Base-by-base conservation (phyloP, 2,888 invertebrate species). In the Blastobasis lacticolella region DNA sequence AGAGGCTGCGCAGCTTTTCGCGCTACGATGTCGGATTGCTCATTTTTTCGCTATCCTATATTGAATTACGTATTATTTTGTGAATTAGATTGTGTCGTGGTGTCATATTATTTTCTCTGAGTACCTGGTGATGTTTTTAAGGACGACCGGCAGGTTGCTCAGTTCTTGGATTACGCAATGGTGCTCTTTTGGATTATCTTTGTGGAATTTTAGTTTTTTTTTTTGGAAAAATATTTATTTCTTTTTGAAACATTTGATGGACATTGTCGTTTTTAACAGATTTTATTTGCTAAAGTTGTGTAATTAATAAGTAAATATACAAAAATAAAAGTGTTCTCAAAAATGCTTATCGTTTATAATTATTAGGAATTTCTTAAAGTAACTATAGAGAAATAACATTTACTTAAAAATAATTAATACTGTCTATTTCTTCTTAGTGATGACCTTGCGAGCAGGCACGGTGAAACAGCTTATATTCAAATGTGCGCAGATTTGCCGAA, bases 401-500 rank as follows among this genome's bases (percentile, higher is more conserved):
- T 23, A 23, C 23, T 23, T 23, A 1, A 23, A 23, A 23, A 23
- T 23, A 1, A 23, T 23, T 1, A 23, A 23, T 23, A 23, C 23
- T 23, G 23, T 23, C 23, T 23, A 23, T 23, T 23, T 23, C 23
- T 23, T 23, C 23, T 23, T 23, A 23, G 23, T 23, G 23, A 2
- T 23, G 23, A 23, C 23, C 23, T 23, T 23, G 23, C 23, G 23
- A 23, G 23, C 23, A 23, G 79, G 75, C 3, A 86, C 81, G 6
- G 67, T 68, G 81, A 98, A 97, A 79, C 96, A 96, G 63, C 92
- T 90, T 66, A 97, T 95, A 66, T 92, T 92, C 77, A 97, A 96
- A 79, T 97, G 95, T 55, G 91, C 85, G 81, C 97, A 97, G 94
- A 98, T 96, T 85, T 98, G 96, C 45, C 93, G 91, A 0, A 97